Evolutionary conservation across 23 tunicate species (phyloP).

Genomic region (Ciona savignyi): DNA sequence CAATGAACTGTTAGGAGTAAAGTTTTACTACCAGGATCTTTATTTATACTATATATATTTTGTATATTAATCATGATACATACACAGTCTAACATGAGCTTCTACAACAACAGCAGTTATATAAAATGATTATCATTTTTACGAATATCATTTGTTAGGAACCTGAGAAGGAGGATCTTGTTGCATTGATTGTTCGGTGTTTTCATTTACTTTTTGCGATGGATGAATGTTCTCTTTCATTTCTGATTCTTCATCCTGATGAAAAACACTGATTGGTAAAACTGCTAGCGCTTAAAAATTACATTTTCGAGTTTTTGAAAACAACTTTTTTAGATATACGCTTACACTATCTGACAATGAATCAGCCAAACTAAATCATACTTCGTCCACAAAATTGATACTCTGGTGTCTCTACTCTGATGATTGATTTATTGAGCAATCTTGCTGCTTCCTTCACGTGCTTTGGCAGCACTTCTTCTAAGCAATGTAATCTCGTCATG

Average conservation of each 20-base stretch:
- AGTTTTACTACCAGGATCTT: too few relatives aligned
- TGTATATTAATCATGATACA: too few relatives aligned
- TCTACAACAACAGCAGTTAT: too few relatives aligned
- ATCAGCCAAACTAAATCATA: not conserved
- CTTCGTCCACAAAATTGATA: conserved; percentile 67
- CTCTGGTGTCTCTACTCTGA: conserved; percentile 98
- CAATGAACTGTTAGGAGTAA: too few relatives aligned
- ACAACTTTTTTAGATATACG: too few relatives aligned
- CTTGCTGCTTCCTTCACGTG: conserved; percentile 98
- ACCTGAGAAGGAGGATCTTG: not conserved
- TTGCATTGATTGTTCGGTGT: not conserved
- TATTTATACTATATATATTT: too few relatives aligned
- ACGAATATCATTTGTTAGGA: too few relatives aligned
- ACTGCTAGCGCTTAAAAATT: too few relatives aligned
- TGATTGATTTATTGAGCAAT: conserved; percentile 85
- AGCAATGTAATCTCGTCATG: conserved; percentile 86
- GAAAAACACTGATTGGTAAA: not conserved
- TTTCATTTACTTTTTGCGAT: not conserved
- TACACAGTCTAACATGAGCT: too few relatives aligned
- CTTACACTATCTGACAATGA: not conserved
- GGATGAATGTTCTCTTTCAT: not conserved
- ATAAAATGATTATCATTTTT: too few relatives aligned
- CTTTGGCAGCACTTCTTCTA: conserved; percentile 87
- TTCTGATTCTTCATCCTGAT: not conserved
- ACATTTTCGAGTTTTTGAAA: too few relatives aligned